Percentiles rank a stretch among this genome's conserved stretches.
Conservation (phyloP, 2,888 invertebrate genomes). For the Netelia fuscicornis region DNA sequence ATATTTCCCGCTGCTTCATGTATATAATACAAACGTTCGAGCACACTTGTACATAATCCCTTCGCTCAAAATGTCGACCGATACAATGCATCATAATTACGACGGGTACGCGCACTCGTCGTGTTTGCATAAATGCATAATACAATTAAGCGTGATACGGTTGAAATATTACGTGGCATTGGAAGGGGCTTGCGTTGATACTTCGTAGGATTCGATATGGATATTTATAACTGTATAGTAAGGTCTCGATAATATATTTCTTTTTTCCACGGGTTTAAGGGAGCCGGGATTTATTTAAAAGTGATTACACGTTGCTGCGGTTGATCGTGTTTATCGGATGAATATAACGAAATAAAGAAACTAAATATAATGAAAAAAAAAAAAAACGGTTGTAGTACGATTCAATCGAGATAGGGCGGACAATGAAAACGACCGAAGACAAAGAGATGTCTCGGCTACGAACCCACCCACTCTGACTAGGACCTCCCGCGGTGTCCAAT, state of each 20-base stretch:
- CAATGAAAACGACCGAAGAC: conserved; percentile 42
- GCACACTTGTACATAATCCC: neutral
- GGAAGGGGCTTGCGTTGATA: neutral
- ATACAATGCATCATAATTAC: conserved; percentile 13
- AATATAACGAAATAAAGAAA: neutral
- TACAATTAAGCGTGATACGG: conserved; percentile 2
- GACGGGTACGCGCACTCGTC: neutral
- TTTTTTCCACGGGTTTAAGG: neutral
- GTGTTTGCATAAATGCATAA: conserved; percentile 16
- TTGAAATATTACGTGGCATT: conserved; percentile 5
- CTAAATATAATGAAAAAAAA: no score
- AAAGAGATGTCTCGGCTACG: conserved; percentile 8
- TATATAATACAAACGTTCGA: conserved; percentile 1
- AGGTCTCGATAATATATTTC: neutral
- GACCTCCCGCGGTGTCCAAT: conserved; percentile 66
- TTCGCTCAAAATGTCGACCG: neutral
- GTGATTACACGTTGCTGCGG: no score
- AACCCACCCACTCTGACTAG: conserved; percentile 56
- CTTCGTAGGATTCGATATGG: neutral
- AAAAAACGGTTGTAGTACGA: neutral
- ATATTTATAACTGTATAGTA: neutral
- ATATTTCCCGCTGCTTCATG: neutral
- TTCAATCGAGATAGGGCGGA: conserved; percentile 1
- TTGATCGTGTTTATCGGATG: no score
- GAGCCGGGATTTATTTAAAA: neutral